Evolutionary conservation across 1,140 invertebrate species (phyloP).

Genomic region (Pseudoatta argentina): DNA sequence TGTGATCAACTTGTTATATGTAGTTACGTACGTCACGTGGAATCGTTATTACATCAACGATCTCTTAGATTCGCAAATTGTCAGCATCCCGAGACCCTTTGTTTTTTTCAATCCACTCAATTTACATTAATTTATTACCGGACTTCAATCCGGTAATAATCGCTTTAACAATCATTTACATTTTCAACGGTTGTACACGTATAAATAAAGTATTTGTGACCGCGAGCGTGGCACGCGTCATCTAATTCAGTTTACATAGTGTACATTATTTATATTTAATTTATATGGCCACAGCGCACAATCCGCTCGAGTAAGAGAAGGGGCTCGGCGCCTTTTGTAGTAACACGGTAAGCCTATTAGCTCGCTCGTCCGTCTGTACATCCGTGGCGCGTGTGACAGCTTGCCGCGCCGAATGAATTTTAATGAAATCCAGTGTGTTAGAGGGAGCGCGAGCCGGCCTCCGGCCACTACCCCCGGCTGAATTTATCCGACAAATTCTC

Average conservation of each 20-base stretch:
- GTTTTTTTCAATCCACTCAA: background rate
- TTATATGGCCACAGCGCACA: conserved; percentile 15
- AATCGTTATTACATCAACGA: background rate
- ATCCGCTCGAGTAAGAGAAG: conserved; percentile 24
- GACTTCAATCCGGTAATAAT: background rate
- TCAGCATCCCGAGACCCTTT: background rate
- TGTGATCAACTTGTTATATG: background rate
- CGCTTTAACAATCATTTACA: conserved; percentile 4
- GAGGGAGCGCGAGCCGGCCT: conserved; percentile 40
- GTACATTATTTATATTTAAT: conserved; percentile 57
- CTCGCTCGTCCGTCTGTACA: conserved; percentile 52
- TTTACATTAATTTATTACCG: background rate
- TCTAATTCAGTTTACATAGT: conserved; percentile 42
- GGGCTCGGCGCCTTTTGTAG: conserved; percentile 48
- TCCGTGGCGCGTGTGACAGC: conserved; percentile 70
- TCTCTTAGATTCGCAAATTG: background rate
- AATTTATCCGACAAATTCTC: conserved; percentile 75
- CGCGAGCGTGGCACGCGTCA: conserved; percentile 6
- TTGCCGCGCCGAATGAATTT: conserved; percentile 74
- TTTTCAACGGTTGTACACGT: background rate
- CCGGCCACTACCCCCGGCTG: conserved; percentile 52
- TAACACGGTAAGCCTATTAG: conserved; percentile 72
- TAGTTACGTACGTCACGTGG: background rate
- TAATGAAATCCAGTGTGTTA: conserved; percentile 75
- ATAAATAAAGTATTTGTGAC: background rate